These are phyloP conservation scores for Darevskia mixta DNA, from an alignment of 2,797 vertebrate genomes.

Conservation along the genomic window DNA sequence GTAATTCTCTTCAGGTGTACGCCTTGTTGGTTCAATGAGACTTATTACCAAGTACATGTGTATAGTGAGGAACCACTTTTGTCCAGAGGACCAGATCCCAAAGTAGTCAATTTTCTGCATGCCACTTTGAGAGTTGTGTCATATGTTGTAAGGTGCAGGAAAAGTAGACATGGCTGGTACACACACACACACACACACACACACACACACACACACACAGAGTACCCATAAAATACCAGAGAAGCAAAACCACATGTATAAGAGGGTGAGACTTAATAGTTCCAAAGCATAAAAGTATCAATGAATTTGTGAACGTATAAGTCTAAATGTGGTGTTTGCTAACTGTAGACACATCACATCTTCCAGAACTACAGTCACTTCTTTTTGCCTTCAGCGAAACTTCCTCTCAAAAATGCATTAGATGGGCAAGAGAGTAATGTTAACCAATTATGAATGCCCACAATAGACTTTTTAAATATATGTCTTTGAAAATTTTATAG, in stretches of 20 bases:
- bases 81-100: too few relatives aligned
- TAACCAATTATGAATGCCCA: conserved; percentile 66
- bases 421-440: conserved; percentile 61
- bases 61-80: too few relatives aligned
- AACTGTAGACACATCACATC: background rate
- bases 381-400: conserved; percentile 23
- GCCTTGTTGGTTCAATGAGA: too few relatives aligned
- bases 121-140: too few relatives aligned
- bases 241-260: background rate
- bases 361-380: background rate
- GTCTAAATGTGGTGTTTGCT: background rate
- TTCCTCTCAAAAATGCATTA: background rate
- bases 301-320: background rate
- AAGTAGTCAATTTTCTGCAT: too few relatives aligned
- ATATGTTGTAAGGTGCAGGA: too few relatives aligned
- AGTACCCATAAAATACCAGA: background rate
- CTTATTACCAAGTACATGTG: too few relatives aligned
- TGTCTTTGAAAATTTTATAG: conserved; percentile 27
- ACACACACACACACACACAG: too few relatives aligned
- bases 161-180: too few relatives aligned
- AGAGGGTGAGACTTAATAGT: background rate
- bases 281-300: background rate
- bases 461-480: conserved; percentile 37
- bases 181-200: background rate
- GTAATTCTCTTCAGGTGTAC: too few relatives aligned